These are phyloP conservation scores for Zosterops borbonicus DNA, from an alignment of 2,113 vertebrate species.

Conservation along the genomic window DNA sequence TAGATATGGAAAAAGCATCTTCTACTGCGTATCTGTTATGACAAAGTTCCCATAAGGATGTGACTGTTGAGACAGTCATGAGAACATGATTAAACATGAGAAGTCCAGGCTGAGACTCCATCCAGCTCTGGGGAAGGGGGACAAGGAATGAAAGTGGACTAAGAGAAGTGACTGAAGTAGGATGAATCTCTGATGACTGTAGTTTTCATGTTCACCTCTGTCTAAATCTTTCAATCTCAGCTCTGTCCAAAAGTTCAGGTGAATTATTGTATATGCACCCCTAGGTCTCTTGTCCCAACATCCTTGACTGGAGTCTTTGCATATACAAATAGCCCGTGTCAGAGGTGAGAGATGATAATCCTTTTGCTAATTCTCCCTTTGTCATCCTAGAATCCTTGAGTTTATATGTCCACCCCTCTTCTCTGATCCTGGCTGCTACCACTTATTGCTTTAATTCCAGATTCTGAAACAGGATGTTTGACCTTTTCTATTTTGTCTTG, in stretches of 20 bases:
- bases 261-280: rapidly evolving
- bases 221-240: not conserved
- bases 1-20: not conserved
- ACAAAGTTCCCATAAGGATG: not conserved
- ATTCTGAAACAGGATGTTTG: not conserved
- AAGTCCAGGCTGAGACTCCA: not conserved
- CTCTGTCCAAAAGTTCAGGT: not conserved
- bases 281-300: not conserved
- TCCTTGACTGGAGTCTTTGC: not conserved
- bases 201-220: not conserved
- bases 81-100: not conserved
- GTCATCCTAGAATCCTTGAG: not conserved
- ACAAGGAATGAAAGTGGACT: not conserved
- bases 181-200: not conserved
- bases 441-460: not conserved
- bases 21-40: not conserved
- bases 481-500: not conserved
- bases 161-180: not conserved
- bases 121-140: not conserved
- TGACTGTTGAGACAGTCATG: not conserved
- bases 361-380: not conserved
- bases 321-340: not conserved
- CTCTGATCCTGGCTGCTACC: not conserved
- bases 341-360: not conserved
- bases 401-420: not conserved